Percentiles rank a stretch among this genome's conserved stretches.
Conservation (phyloP, 2,113 vertebrate species). For the Hippocampus mohnikei region DNA sequence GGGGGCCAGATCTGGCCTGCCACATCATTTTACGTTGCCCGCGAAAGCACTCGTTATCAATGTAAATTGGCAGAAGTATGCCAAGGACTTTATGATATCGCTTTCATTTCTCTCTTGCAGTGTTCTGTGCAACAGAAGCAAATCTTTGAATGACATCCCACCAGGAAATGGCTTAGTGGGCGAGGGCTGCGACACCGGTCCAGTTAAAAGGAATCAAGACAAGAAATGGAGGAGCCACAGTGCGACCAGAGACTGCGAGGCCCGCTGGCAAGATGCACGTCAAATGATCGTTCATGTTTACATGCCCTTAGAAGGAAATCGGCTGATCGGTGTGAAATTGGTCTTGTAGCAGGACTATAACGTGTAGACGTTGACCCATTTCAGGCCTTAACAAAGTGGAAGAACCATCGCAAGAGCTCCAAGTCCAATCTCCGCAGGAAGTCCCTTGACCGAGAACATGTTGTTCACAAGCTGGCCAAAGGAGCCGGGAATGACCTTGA, state of each 20-base stretch:
- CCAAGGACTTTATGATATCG: constrained; percentile 6
- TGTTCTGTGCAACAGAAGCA: constrained; percentile 78
- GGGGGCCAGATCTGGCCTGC: no score
- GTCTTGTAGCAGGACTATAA: no score
- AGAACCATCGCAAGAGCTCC: constrained; percentile 82
- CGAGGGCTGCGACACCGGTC: constrained; percentile 2
- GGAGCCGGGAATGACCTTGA: constrained; percentile 55
- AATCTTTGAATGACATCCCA: constrained; percentile 87
- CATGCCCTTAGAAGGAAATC: not conserved
- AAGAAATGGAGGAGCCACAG: constrained; percentile 73
- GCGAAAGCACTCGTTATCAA: not conserved
- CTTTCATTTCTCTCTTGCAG: not conserved
- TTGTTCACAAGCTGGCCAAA: constrained; percentile 72
- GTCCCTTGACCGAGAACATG: constrained; percentile 83
- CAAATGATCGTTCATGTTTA: not conserved
- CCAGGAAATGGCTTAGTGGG: constrained; percentile 36
- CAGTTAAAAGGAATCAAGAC: constrained; percentile 60
- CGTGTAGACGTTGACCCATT: not conserved
- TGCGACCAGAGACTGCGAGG: constrained; percentile 80
- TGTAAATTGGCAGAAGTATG: not conserved
- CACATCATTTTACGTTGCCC: no score
- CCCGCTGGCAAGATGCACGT: constrained; percentile 90
- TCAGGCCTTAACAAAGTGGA: constrained; percentile 94
- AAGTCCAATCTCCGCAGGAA: constrained; percentile 82
- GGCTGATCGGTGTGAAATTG: not conserved